Conservation (phyloP, 2,113 vertebrate species). For the Archocentrus centrarchus region DNA sequence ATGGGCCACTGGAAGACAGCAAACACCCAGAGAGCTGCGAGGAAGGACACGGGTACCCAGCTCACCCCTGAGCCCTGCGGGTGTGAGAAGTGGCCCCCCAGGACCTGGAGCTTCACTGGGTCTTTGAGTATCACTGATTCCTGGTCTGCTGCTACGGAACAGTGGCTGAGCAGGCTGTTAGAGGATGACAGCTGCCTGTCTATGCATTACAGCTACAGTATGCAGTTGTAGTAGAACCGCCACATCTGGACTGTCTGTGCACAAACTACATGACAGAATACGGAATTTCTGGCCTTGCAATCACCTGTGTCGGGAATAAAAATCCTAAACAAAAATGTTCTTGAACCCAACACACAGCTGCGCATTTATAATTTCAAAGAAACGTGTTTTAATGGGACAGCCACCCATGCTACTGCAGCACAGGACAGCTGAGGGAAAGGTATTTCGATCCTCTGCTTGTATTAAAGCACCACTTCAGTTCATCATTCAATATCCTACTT, state of each 20-base stretch:
- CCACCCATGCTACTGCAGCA: background rate
- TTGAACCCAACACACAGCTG: background rate
- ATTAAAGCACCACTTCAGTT: background rate
- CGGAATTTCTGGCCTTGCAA: background rate
- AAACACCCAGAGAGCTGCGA: constrained; percentile 42
- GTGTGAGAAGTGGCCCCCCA: constrained; percentile 40
- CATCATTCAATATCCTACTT: background rate
- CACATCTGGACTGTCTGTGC: constrained; percentile 6
- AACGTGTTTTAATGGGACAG: background rate
- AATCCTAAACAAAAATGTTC: background rate
- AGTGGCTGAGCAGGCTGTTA: constrained; percentile 13
- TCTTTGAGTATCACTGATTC: constrained; percentile 29
- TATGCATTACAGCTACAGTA: constrained; percentile 9
- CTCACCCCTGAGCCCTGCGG: constrained; percentile 33
- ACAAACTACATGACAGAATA: background rate
- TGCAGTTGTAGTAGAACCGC: background rate
- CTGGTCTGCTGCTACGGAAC: constrained; percentile 27
- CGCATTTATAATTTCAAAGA: background rate
- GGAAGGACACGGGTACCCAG: constrained; percentile 19
- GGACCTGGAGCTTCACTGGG: constrained; percentile 42
- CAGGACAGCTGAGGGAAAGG: background rate
- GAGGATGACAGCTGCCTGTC: constrained; percentile 8
- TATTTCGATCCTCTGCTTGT: background rate
- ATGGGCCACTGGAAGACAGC: constrained; percentile 57
- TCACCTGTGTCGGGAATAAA: background rate